Percentiles rank a stretch among this genome's conserved stretches.
Conservation (phyloP, 2,113 vertebrate species). For the Zosterops borbonicus region DNA sequence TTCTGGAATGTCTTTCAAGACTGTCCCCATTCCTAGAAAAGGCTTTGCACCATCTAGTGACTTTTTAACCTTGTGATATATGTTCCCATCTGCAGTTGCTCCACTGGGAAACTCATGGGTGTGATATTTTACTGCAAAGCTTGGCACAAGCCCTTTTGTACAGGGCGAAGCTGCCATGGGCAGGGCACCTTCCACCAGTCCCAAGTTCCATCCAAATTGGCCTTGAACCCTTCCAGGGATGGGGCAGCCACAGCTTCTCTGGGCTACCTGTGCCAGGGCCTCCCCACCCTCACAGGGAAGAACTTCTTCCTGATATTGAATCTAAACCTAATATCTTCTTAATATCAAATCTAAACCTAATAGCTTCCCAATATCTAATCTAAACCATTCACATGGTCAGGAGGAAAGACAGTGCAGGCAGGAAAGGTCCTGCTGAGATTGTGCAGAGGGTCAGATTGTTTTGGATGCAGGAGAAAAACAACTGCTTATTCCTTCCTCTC, state of each 20-base stretch:
- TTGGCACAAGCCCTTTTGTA: fast-evolving
- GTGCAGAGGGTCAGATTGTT: background rate
- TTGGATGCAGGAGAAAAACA: conserved; percentile 20
- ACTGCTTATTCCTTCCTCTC: background rate
- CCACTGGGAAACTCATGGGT: background rate
- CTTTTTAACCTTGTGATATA: background rate
- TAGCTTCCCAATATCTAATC: background rate
- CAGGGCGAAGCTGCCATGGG: background rate
- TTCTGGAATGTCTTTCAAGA: background rate
- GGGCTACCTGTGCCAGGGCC: background rate
- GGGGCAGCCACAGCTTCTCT: background rate
- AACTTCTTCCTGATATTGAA: background rate
- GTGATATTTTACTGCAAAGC: background rate
- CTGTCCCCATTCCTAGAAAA: background rate
- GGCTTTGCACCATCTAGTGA: background rate
- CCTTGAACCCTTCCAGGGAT: background rate
- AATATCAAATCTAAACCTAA: background rate
- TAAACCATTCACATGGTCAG: fast-evolving
- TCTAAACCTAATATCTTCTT: background rate
- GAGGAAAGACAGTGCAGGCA: background rate
- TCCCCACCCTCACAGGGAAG: background rate
- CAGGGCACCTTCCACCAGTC: background rate
- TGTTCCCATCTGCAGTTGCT: background rate
- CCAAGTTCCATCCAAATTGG: background rate
- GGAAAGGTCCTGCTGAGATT: background rate